Evolutionary conservation across 1,140 invertebrate species (phyloP).

Genomic region (Ectropis grisescens): DNA sequence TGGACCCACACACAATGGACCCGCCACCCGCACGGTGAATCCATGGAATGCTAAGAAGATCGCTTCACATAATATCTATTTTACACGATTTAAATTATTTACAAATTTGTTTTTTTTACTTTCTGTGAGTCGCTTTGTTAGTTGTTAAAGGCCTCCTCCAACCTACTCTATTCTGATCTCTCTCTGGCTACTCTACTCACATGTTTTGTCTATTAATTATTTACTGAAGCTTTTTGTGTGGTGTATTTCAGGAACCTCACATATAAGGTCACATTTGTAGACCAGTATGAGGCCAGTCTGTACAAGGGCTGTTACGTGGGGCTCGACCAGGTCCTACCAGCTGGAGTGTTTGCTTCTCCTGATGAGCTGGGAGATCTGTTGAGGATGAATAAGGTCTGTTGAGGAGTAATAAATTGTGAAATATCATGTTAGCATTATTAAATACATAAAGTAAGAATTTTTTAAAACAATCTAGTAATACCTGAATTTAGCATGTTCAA

Average conservation of each 20-base stretch:
- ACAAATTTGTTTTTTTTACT: too few relatives aligned
- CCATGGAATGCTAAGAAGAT: too few relatives aligned
- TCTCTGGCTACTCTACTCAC: too few relatives aligned
- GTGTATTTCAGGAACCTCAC: constrained; percentile 38
- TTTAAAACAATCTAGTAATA: too few relatives aligned
- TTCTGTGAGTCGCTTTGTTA: too few relatives aligned
- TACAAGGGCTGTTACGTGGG: constrained; percentile 32
- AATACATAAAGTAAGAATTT: too few relatives aligned
- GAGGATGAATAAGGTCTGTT: constrained; percentile 19
- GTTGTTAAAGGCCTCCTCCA: too few relatives aligned
- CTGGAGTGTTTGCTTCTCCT: constrained; percentile 33
- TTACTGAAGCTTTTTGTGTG: neutral
- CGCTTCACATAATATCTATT: neutral
- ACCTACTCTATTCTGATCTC: too few relatives aligned
- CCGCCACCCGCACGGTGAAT: too few relatives aligned
- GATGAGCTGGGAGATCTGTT: constrained; percentile 35
- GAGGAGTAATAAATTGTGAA: too few relatives aligned
- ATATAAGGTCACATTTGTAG: constrained; percentile 25
- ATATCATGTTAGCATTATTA: too few relatives aligned
- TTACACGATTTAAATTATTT: neutral
- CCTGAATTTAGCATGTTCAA: too few relatives aligned
- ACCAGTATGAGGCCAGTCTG: constrained; percentile 16
- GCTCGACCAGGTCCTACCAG: constrained; percentile 28
- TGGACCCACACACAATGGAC: neutral
- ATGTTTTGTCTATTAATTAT: neutral